A percentile compares a stretch with the other conserved stretches of the same genome.
These are phyloP conservation scores for Falco biarmicus DNA, from an alignment of 2,797 vertebrate species.

Conservation along the genomic window DNA sequence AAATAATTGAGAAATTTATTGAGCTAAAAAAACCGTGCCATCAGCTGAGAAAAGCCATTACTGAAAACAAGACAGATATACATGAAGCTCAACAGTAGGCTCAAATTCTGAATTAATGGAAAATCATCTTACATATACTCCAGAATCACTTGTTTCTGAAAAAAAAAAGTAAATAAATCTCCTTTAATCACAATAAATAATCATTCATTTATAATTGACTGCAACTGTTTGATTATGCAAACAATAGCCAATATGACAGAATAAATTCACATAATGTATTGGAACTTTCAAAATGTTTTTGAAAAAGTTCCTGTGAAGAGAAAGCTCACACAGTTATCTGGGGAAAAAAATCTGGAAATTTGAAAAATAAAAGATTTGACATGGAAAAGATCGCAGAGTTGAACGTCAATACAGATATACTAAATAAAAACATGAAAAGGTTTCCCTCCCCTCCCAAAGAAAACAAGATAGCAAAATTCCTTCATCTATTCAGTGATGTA, in stretches of 20 bases:
- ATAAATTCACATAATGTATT: not conserved
- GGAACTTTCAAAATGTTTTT: not conserved
- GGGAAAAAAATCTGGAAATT: not conserved
- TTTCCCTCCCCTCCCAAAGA: not conserved
- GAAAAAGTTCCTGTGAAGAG: not conserved
- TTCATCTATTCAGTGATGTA: not conserved
- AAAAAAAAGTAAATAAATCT: not conserved
- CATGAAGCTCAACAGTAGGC: not conserved
- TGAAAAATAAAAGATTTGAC: not conserved
- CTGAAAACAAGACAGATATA: not conserved
- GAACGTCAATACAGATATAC: not conserved
- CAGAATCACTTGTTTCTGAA: slow-evolving; percentile 24
- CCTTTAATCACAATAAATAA: not conserved
- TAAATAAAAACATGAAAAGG: not conserved
- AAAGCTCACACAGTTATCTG: not conserved
- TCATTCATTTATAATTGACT: not conserved
- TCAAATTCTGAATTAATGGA: not conserved
- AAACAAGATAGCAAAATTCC: not conserved
- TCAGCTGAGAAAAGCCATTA: not conserved
- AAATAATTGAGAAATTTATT: not conserved
- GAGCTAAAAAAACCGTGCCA: not conserved
- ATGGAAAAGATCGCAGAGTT: not conserved
- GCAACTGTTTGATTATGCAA: not conserved
- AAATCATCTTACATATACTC: not conserved
- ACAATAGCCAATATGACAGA: fast-evolving